A percentile compares a stretch with the other conserved stretches of the same genome.
Evolutionary conservation across 2,113 vertebrate genomes (phyloP).

Genomic region (Pungitius pungitius): DNA sequence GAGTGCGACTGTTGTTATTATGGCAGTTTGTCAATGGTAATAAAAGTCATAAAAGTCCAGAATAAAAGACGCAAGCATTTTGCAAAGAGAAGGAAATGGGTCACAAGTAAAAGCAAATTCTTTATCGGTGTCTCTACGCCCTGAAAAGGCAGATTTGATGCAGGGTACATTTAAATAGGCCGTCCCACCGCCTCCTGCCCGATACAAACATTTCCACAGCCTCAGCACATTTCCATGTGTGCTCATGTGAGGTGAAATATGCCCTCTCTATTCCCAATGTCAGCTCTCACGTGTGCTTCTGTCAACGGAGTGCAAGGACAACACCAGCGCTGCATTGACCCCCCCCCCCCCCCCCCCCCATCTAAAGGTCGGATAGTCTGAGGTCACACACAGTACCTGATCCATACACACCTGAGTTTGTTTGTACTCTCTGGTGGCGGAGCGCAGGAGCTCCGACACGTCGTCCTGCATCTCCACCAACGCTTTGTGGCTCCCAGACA

Average conservation of each 20-base stretch:
- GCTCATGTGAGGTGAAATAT: slow-evolving; percentile 54
- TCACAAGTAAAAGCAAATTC: neutral
- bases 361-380: slow-evolving; percentile 54
- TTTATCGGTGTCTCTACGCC: neutral
- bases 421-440: slow-evolving; percentile 84
- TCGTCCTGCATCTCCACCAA: slow-evolving; percentile 98
- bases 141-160: slow-evolving; percentile 46
- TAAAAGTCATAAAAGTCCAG: neutral
- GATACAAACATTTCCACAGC: slow-evolving; percentile 48
- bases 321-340: neutral
- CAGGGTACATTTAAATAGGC: slow-evolving; percentile 41
- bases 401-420: slow-evolving; percentile 85
- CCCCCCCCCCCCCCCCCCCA: no score
- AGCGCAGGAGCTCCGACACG: slow-evolving; percentile 87
- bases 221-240: slow-evolving; percentile 68
- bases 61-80: neutral
- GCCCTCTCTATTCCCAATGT: slow-evolving; percentile 49
- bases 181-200: slow-evolving; percentile 13
- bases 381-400: slow-evolving; percentile 28
- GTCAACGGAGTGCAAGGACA: slow-evolving; percentile 59
- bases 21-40: neutral
- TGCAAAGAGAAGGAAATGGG: neutral
- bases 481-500: slow-evolving; percentile 96
- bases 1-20: neutral
- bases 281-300: slow-evolving; percentile 67